These are phyloP conservation scores for Cotesia vestalis DNA, from an alignment of 1,140 invertebrate species.

Conservation along the genomic window DNA sequence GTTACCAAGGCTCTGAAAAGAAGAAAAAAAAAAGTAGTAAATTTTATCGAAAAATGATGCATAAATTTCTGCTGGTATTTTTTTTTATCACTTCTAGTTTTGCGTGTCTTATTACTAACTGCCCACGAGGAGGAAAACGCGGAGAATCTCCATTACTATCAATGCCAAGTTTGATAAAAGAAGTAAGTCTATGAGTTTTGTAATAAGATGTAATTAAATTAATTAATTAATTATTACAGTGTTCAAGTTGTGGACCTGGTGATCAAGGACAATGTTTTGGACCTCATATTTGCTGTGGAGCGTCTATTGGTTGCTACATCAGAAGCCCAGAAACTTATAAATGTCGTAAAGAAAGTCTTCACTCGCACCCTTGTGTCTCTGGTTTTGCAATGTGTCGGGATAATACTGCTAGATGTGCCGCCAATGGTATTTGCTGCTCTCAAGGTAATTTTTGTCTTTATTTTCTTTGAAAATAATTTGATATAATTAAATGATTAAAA, in stretches of 20 bases:
- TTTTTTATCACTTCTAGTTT: conserved; percentile 47
- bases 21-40: not conserved
- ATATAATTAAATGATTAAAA: conserved; percentile 2
- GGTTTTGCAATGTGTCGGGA: conserved; percentile 64
- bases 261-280: conserved; percentile 66
- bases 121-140: conserved; percentile 67
- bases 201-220: conserved; percentile 6
- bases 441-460: conserved; percentile 59
- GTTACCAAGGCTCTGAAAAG: not conserved
- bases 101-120: conserved; percentile 68
- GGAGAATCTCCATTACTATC: conserved; percentile 51
- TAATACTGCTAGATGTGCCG: conserved; percentile 66
- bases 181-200: conserved; percentile 45
- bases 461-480: conserved; percentile 14
- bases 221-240: conserved; percentile 52
- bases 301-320: conserved; percentile 65
- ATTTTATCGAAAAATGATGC: conserved; percentile 35
- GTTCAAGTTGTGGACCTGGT: conserved; percentile 64
- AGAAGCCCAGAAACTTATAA: conserved; percentile 63
- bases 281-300: conserved; percentile 66
- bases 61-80: conserved; percentile 40
- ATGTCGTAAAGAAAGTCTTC: conserved; percentile 62
- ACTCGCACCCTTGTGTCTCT: conserved; percentile 62
- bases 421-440: conserved; percentile 66
- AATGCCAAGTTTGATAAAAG: conserved; percentile 50